These are phyloP conservation scores for human (Homo sapiens) DNA, from an alignment of 2,113 vertebrate species.

Conservation along the genomic window DNA sequence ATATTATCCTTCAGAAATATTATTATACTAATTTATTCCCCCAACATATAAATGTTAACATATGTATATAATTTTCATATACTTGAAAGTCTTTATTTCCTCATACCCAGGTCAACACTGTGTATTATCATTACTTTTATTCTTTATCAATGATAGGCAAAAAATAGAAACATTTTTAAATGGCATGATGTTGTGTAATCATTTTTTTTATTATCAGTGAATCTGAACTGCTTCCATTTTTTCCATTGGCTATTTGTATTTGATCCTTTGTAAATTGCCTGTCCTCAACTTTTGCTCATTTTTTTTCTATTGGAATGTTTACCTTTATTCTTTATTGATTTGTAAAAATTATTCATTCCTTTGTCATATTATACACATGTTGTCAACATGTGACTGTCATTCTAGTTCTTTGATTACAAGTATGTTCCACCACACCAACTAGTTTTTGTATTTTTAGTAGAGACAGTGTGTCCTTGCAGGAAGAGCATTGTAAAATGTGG, in stretches of 20 bases:
- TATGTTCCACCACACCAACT: too few species aligned
- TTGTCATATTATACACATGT: background rate
- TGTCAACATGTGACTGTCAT: background rate
- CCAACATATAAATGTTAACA: background rate
- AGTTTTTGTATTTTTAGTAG: too few species aligned
- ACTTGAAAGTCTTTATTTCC: conserved; percentile 36
- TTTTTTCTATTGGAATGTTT: background rate
- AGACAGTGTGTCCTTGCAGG: too few species aligned
- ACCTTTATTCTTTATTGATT: background rate
- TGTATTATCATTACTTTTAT: background rate
- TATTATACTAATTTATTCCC: conserved; percentile 10
- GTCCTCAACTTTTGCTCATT: background rate
- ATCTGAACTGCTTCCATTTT: conserved; percentile 6
- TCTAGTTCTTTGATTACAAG: background rate
- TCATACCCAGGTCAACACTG: background rate
- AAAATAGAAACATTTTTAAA: background rate
- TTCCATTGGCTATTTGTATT: conserved; percentile 13
- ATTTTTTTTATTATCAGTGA: conserved; percentile 33
- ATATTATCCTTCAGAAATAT: background rate
- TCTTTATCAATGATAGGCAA: background rate
- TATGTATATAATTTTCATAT: background rate
- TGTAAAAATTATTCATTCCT: background rate
- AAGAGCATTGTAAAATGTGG: too few species aligned
- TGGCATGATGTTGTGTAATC: background rate
- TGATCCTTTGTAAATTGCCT: background rate